phyloP scores from a whole-genome alignment of 2,797 vertebrate species.

The Antrozous pallidus region DNA sequence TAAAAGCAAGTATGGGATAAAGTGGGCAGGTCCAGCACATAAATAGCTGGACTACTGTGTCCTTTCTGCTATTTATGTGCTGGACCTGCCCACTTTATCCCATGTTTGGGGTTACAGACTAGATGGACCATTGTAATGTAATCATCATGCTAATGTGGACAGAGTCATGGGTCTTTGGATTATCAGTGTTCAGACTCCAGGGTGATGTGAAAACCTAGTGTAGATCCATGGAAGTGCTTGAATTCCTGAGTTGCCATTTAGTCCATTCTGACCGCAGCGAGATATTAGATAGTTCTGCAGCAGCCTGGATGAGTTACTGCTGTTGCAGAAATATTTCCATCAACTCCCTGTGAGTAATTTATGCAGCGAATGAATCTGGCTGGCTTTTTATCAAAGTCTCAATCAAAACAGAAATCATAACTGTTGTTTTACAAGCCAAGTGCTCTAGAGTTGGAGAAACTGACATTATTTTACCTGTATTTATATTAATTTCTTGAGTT shows the following conservation, averaged over 20 bases:
- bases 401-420: slow-evolving; percentile 1
- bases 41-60: too few species aligned
- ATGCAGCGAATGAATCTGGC: neutral
- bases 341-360: neutral
- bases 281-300: neutral
- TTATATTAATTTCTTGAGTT: slow-evolving; percentile 13
- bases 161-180: neutral
- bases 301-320: neutral
- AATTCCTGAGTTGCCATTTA: neutral
- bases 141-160: neutral
- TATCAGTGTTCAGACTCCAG: neutral
- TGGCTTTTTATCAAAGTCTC: neutral
- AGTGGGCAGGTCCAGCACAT: too few species aligned
- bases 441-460: neutral
- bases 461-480: neutral
- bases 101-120: neutral
- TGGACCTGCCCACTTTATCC: too few species aligned
- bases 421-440: neutral
- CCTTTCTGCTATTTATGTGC: too few species aligned
- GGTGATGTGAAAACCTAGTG: neutral
- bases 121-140: neutral
- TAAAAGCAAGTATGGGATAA: neutral
- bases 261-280: neutral
- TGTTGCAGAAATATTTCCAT: neutral
- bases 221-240: neutral